Base-by-base conservation (phyloP, 2,888 invertebrate species). In the Camponotus fellah region DNA sequence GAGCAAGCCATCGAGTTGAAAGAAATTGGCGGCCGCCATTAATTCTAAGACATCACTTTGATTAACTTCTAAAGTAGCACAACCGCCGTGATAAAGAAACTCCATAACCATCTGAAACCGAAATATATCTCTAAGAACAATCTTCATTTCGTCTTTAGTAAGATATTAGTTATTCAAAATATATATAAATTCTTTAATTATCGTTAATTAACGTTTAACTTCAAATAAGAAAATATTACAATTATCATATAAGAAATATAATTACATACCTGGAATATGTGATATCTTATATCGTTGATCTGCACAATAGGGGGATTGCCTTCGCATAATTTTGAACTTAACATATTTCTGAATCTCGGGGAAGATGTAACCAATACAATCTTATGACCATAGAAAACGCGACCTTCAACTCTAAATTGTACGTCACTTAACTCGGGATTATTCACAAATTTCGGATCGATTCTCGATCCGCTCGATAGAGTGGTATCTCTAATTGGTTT, bases 371-470 rank as follows among this genome's bases (percentile, higher is more conserved):
- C 98, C 82, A 99, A 95, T 56, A 99, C 98, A 88, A 99, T 98
- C 95, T 98, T 98, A 95, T 99, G 99, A 0, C 98, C 99, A 94
- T 98, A 99, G 95, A 99, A 98, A 37, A 98, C 96, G 86, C 98
- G 96, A 0, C 98, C 98, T 94, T 98, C 98, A 75, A 99, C 98
- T 92, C 98, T 96, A 95, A 99, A 99, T 81, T 98, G 98, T 43
- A 99, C 98, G 94, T 99, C 99, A 91, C 98, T 98, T 56, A 99
- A 96, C 92, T 98, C 98, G 0, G 98, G 98, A 95, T 98, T 99
- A 95, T 99, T 99, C 87, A 99, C 98, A 95, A 98, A 99, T 93
- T 98, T 97, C 0, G 98, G 98, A 95, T 99, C 99, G 90, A 98
- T 98, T 84, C 98, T 96, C 0, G 98, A 97, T 56, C 97, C 97